These are phyloP conservation scores for Otolemur garnettii DNA, from an alignment of 2,113 vertebrate genomes.

Conservation along the genomic window DNA sequence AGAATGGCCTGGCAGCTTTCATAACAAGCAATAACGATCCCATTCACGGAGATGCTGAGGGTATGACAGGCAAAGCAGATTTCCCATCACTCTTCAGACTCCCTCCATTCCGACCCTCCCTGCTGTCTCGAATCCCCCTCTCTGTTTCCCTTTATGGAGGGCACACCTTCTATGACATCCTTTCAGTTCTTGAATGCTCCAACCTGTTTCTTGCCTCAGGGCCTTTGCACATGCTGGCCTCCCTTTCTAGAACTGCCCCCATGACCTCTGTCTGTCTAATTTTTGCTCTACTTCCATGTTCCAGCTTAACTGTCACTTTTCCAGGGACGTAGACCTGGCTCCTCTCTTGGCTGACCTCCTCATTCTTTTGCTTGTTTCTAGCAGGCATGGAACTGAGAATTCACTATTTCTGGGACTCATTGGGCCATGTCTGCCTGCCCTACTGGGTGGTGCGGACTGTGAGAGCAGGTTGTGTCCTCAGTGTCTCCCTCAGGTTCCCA, in stretches of 20 bases:
- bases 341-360: background rate
- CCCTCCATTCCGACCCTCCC: accelerated
- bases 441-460: background rate
- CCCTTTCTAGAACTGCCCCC: background rate
- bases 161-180: background rate
- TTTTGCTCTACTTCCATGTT: background rate
- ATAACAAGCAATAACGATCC: background rate
- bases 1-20: conserved; percentile 75
- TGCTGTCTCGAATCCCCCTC: background rate
- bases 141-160: background rate
- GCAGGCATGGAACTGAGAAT: accelerated
- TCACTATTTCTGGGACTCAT: accelerated
- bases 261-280: background rate
- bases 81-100: background rate
- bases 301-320: background rate
- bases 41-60: conserved; percentile 47
- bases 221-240: background rate
- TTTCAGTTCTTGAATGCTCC: background rate
- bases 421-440: accelerated
- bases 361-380: background rate
- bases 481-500: background rate
- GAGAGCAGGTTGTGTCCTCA: background rate
- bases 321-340: background rate
- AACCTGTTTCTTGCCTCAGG: background rate
- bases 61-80: background rate